Percentiles rank a stretch among this genome's conserved stretches.
Conservation (phyloP, 2,797 vertebrate species). For the Naso thynnoides region DNA sequence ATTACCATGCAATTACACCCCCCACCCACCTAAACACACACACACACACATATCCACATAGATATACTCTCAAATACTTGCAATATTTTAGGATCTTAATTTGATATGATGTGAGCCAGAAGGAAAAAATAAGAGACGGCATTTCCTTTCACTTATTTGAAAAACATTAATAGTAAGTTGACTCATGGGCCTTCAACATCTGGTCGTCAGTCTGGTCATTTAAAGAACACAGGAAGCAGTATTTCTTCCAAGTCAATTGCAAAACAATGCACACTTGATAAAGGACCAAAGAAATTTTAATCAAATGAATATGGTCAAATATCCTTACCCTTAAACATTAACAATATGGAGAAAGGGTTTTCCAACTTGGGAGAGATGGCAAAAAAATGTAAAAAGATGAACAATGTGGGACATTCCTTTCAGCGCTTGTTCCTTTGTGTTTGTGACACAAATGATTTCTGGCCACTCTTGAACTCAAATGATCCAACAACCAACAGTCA, state of each 20-base stretch:
- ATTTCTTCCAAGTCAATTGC: conserved; percentile 1
- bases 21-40: not conserved
- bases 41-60: not conserved
- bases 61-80: conserved; percentile 5
- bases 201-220: not conserved
- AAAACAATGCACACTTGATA: conserved; percentile 1
- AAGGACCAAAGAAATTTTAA: not conserved
- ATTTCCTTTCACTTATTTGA: not conserved
- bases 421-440: not conserved
- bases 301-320: not conserved
- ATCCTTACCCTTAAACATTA: not conserved
- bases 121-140: not conserved
- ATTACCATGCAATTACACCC: not conserved
- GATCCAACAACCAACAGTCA: not conserved
- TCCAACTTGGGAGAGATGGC: not conserved
- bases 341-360: not conserved
- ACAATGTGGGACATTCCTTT: not conserved
- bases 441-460: too few relatives aligned
- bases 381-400: conserved; percentile 3
- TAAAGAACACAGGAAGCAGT: conserved; percentile 3
- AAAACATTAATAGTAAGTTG: not conserved
- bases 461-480: too few relatives aligned
- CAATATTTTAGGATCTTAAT: not conserved
- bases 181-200: not conserved
- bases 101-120: not conserved